phyloP scores from a whole-genome alignment of 2,113 vertebrate genomes.

The Scatophagus argus region DNA sequence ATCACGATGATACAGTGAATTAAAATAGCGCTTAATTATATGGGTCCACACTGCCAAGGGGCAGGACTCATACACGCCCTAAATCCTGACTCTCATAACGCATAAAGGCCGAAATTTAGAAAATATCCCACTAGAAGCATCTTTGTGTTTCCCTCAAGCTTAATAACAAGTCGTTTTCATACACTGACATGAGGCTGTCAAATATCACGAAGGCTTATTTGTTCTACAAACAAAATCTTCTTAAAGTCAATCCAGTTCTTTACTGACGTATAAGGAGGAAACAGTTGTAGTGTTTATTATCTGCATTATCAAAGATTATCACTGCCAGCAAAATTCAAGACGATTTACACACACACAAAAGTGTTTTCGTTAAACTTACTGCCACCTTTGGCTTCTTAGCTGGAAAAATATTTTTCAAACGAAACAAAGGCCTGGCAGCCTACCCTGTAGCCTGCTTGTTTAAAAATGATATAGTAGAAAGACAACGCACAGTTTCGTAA shows the following conservation, averaged over 20 bases:
- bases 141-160: no score
- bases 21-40: conserved; percentile 69
- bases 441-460: background rate
- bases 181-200: background rate
- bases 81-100: conserved; percentile 8
- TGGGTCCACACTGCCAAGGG: conserved; percentile 49
- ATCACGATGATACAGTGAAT: conserved; percentile 52
- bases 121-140: background rate
- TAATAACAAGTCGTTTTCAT: background rate
- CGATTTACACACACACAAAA: no score
- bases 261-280: background rate
- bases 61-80: conserved; percentile 27
- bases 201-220: background rate
- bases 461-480: background rate
- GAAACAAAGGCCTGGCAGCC: background rate
- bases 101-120: background rate
- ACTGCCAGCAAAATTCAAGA: no score
- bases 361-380: background rate
- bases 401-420: background rate
- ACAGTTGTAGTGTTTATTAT: no score
- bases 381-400: background rate
- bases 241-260: background rate
- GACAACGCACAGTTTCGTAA: background rate
- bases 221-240: background rate
- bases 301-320: no score